These are phyloP conservation scores for Genyomyrus donnyi DNA, from an alignment of 2,113 vertebrate genomes.

Conservation along the genomic window DNA sequence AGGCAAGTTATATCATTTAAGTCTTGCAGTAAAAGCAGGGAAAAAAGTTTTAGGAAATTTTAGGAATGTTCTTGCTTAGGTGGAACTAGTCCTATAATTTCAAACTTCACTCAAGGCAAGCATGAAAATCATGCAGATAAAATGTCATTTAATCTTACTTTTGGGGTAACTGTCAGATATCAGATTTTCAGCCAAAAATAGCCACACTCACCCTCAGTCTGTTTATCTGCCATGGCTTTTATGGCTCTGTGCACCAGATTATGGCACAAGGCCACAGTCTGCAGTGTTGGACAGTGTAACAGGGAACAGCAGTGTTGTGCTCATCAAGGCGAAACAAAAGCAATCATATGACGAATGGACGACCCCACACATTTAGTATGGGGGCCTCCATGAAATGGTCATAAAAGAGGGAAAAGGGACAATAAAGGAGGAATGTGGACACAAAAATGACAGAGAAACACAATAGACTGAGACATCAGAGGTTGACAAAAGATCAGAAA, in stretches of 20 bases:
- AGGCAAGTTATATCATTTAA: neutral
- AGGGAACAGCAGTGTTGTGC: neutral
- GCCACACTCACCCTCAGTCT: neutral
- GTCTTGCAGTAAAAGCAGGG: neutral
- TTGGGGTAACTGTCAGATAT: neutral
- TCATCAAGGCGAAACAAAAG: neutral
- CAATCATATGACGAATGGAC: neutral
- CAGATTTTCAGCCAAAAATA: neutral
- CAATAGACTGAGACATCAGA: neutral
- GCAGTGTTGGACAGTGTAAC: neutral
- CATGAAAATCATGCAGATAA: neutral
- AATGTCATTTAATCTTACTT: conserved; percentile 2
- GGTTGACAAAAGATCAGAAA: neutral
- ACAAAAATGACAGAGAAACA: neutral
- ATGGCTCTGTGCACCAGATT: neutral
- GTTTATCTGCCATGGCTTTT: neutral
- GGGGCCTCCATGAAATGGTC: neutral
- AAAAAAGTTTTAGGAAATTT: neutral
- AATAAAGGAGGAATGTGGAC: neutral
- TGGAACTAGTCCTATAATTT: neutral
- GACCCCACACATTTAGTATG: neutral
- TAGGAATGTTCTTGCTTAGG: neutral
- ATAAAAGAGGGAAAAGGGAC: neutral
- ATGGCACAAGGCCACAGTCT: neutral
- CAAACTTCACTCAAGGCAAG: neutral